phyloP scores from a whole-genome alignment of 2,797 vertebrate species.

The Cetoscarus ocellatus region DNA sequence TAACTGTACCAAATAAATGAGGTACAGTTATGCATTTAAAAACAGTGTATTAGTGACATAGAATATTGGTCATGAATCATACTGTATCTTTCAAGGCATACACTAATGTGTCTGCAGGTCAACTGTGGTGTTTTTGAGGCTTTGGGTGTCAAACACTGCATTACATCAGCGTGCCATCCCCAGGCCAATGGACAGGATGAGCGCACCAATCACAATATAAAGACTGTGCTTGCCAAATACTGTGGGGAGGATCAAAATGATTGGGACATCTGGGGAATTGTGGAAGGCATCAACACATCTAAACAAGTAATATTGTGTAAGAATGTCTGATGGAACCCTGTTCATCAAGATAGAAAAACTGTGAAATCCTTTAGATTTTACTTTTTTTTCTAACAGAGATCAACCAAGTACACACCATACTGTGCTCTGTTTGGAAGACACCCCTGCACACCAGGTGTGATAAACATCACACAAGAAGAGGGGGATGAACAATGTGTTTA shows the following conservation, averaged over 20 bases:
- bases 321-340: background rate
- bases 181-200: background rate
- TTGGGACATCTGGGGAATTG: background rate
- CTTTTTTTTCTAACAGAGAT: background rate
- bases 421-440: background rate
- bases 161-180: background rate
- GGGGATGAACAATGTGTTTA: background rate
- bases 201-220: background rate
- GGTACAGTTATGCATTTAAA: background rate
- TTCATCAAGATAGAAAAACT: background rate
- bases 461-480: background rate
- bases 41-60: background rate
- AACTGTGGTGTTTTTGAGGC: background rate
- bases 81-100: background rate
- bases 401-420: background rate
- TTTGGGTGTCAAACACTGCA: background rate
- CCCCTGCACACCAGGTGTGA: background rate
- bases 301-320: constrained; percentile 1
- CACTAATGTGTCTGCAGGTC: background rate
- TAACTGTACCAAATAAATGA: no score
- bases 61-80: background rate
- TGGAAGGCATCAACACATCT: background rate
- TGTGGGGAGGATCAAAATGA: background rate
- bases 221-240: background rate
- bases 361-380: background rate